phyloP scores from a whole-genome alignment of 2,797 vertebrate genomes.

The Periparus ater region DNA sequence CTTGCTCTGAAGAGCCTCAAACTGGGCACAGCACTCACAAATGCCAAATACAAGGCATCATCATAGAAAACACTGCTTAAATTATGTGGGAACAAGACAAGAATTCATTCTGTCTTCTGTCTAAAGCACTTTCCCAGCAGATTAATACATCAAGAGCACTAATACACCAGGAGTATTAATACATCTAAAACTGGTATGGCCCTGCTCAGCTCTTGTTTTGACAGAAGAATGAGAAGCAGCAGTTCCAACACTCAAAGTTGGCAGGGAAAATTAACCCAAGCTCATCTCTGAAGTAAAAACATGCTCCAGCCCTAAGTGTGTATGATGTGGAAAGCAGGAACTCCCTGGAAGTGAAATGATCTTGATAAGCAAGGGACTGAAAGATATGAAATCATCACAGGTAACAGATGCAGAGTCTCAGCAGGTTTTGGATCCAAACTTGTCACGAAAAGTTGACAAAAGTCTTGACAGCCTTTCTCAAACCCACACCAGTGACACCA shows the following conservation, averaged over 20 bases:
- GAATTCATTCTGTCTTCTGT: background rate
- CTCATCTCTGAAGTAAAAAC: background rate
- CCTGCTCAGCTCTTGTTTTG: background rate
- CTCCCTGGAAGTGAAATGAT: background rate
- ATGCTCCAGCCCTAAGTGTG: background rate
- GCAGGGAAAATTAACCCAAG: background rate
- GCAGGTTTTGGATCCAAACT: background rate
- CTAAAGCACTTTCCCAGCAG: background rate
- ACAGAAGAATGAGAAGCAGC: background rate
- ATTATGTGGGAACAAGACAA: background rate
- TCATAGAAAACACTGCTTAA: background rate
- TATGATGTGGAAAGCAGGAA: rapidly evolving
- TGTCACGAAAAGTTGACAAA: background rate
- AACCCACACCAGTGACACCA: background rate
- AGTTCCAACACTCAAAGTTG: background rate
- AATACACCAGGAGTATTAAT: background rate
- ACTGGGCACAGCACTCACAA: background rate
- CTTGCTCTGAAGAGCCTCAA: background rate
- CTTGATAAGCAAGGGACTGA: background rate
- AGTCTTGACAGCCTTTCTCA: background rate
- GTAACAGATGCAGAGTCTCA: background rate
- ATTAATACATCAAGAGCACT: background rate
- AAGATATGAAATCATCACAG: background rate
- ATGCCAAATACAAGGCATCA: background rate
- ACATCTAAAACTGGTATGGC: background rate